Percentiles rank a stretch among this genome's conserved stretches.
These are phyloP conservation scores for Tretioscincus oriximinensis DNA, from an alignment of 2,113 vertebrate genomes.

Conservation along the genomic window DNA sequence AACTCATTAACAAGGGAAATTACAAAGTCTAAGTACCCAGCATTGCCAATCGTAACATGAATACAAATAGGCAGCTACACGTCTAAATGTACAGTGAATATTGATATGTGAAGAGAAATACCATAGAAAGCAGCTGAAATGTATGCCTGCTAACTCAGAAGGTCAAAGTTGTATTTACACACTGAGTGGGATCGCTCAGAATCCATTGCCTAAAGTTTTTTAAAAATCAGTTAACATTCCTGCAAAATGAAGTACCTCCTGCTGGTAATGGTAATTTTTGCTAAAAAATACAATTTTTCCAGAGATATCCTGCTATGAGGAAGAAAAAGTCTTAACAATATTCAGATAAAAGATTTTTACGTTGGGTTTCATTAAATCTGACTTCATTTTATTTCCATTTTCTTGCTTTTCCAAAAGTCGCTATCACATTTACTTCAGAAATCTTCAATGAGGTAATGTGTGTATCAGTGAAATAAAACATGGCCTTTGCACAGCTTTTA, in stretches of 20 bases:
- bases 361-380: conserved; percentile 52
- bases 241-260: conserved; percentile 45
- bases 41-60: conserved; percentile 63
- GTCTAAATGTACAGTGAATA: conserved; percentile 65
- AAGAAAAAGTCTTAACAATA: conserved; percentile 52
- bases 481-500: conserved; percentile 80
- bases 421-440: conserved; percentile 63
- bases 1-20: conserved; percentile 64
- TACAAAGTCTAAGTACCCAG: conserved; percentile 71
- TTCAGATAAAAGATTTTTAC: conserved; percentile 47
- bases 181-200: conserved; percentile 54
- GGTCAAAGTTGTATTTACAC: conserved; percentile 76
- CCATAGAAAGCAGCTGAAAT: conserved; percentile 61
- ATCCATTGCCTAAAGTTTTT: conserved; percentile 49
- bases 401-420: conserved; percentile 54
- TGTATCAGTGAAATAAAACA: conserved; percentile 79
- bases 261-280: conserved; percentile 48
- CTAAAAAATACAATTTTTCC: conserved; percentile 46
- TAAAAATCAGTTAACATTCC: conserved; percentile 58
- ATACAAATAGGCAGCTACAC: conserved; percentile 66
- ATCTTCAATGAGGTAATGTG: conserved; percentile 82
- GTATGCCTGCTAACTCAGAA: conserved; percentile 58
- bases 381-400: conserved; percentile 42
- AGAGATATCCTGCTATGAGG: conserved; percentile 37
- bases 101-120: conserved; percentile 67